phyloP scores from a whole-genome alignment of 2,797 vertebrate species.

The Pyrrhura leucotis region DNA sequence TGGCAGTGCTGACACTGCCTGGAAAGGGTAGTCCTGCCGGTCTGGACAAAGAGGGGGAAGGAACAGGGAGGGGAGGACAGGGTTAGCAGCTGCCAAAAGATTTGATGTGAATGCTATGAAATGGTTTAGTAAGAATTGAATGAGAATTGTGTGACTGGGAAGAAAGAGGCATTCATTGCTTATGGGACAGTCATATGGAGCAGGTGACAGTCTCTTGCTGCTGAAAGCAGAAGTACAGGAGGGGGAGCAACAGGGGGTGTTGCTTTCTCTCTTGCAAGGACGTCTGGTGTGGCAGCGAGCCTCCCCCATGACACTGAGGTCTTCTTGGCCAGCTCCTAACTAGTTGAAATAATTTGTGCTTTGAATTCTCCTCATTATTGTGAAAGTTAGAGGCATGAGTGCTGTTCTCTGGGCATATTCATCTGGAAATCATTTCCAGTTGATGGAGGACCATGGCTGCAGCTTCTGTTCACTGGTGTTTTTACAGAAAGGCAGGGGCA shows the following conservation, averaged over 20 bases:
- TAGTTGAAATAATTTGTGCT: background rate
- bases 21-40: background rate
- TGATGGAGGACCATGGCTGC: background rate
- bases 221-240: background rate
- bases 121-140: constrained; percentile 63
- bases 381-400: background rate
- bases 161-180: constrained; percentile 38
- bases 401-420: background rate
- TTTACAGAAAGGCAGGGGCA: background rate
- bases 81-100: constrained; percentile 40
- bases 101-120: constrained; percentile 71
- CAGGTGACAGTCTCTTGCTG: background rate
- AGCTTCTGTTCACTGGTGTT: fast-evolving
- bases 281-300: background rate
- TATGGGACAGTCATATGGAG: background rate
- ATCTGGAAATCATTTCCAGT: background rate
- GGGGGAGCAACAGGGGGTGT: background rate
- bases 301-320: background rate
- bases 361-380: background rate
- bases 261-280: background rate
- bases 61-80: background rate
- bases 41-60: constrained; percentile 40
- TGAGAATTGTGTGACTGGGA: constrained; percentile 19
- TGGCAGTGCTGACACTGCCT: background rate
- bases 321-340: background rate